Conservation (phyloP, 2,113 vertebrate species). For the Falco punctatus region DNA sequence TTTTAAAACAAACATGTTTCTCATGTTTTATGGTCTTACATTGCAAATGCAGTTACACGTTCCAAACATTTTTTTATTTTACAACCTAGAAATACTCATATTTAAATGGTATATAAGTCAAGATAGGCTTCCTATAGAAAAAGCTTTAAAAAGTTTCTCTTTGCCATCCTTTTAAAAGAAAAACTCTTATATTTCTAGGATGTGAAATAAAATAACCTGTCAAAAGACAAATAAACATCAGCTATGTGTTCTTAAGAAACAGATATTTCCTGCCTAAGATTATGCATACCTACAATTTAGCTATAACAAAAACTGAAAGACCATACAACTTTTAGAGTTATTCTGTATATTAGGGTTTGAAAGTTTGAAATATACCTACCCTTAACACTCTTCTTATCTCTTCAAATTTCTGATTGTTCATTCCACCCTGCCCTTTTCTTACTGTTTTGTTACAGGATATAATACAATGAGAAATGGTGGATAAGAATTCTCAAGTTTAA, state of each 20-base stretch:
- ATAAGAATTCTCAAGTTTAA: neutral
- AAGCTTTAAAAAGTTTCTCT: neutral
- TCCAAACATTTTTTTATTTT: neutral
- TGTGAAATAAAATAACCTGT: neutral
- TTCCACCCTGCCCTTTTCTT: neutral
- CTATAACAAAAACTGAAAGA: neutral
- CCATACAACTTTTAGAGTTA: neutral
- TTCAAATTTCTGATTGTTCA: neutral
- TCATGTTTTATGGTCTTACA: neutral
- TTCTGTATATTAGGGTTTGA: neutral
- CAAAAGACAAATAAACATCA: neutral
- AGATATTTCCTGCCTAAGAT: neutral
- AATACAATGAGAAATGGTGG: neutral
- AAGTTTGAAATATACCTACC: neutral
- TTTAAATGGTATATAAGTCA: neutral
- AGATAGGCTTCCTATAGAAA: neutral
- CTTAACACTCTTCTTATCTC: neutral
- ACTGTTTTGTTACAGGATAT: neutral
- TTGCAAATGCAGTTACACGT: neutral
- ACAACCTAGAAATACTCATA: neutral
- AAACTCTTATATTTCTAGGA: neutral
- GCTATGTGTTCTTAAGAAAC: neutral
- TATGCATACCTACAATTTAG: neutral
- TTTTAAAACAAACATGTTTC: neutral
- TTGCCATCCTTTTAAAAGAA: neutral